Evolutionary conservation across 2,113 vertebrate species (phyloP).

Genomic region (Zapus hudsonius): DNA sequence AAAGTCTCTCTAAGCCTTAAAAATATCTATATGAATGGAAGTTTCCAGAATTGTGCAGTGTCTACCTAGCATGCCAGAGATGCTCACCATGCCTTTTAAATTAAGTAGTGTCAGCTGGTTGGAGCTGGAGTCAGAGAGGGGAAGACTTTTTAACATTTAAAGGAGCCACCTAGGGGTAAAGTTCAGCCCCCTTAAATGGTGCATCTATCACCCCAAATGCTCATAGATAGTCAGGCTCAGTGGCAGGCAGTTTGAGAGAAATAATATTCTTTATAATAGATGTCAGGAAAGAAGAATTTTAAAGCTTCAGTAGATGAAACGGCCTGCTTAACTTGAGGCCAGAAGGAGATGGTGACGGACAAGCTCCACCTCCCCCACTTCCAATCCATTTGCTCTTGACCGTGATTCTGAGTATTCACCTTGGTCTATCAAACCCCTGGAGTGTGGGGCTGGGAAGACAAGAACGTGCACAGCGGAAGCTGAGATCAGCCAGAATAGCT

Average conservation of each 20-base stretch:
- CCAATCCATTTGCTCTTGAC: conserved; percentile 73
- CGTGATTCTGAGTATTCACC: conserved; percentile 64
- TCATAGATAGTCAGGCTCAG: conserved; percentile 10
- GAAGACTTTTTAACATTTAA: neutral
- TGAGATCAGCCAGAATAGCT: conserved; percentile 74
- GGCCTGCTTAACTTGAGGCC: conserved; percentile 43
- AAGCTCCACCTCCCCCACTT: conserved; percentile 48
- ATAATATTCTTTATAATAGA: conserved; percentile 35
- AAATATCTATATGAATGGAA: neutral
- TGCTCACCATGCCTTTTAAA: neutral
- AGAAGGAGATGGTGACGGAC: conserved; percentile 55
- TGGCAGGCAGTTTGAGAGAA: conserved; percentile 38
- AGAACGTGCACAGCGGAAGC: conserved; percentile 45
- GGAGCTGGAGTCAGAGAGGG: neutral
- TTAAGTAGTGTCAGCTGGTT: conserved; percentile 1
- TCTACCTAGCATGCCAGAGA: neutral
- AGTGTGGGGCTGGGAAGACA: conserved; percentile 59
- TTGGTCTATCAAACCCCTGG: conserved; percentile 74
- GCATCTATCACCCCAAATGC: neutral
- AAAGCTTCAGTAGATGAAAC: conserved; percentile 52
- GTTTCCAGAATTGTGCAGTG: neutral
- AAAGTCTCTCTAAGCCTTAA: no score
- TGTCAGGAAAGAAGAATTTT: neutral
- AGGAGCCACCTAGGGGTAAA: neutral
- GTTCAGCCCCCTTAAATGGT: neutral